Evolutionary conservation across 2,888 invertebrate species (phyloP).

Genomic region (Xiphydria camelus): DNA sequence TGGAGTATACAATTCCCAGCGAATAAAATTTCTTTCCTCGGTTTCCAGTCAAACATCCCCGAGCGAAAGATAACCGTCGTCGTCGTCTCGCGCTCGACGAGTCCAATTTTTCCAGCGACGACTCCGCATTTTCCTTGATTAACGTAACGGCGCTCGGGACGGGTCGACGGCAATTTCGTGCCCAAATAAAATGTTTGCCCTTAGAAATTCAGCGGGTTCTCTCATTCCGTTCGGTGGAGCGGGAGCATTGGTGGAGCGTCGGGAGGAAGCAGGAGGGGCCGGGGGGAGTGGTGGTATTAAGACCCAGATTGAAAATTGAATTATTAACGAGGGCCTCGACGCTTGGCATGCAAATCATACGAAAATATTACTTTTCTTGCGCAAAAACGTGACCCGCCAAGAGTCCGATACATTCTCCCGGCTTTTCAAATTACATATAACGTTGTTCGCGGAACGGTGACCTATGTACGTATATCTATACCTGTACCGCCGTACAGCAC

Average conservation of each 20-base stretch:
- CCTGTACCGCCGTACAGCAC: too few species aligned
- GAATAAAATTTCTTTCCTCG: too few species aligned
- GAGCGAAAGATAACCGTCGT: too few species aligned
- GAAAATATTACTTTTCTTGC: conserved; percentile 37
- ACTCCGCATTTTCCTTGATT: too few species aligned
- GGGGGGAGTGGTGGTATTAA: conserved; percentile 35
- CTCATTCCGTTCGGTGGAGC: conserved; percentile 1
- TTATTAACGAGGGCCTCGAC: conserved; percentile 40
- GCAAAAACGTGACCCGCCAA: conserved; percentile 25
- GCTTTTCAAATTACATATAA: conserved; percentile 3
- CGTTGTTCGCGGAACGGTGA: background rate
- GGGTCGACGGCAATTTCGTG: too few species aligned
- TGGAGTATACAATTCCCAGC: too few species aligned
- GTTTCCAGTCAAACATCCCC: too few species aligned
- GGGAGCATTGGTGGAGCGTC: conserved; percentile 9
- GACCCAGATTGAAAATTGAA: conserved; percentile 46
- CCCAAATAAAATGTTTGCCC: background rate
- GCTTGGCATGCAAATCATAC: conserved; percentile 43
- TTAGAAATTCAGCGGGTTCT: background rate
- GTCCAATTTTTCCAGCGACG: too few species aligned
- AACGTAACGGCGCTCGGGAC: too few species aligned
- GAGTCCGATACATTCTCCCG: conserved; percentile 1
- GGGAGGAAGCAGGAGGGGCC: background rate
- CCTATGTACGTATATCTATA: too few species aligned
- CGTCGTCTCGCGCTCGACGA: too few species aligned